A percentile compares a stretch with the other conserved stretches of the same genome.
Conservation (phyloP, 2,888 invertebrate genomes). For the Melanotus villosus region DNA sequence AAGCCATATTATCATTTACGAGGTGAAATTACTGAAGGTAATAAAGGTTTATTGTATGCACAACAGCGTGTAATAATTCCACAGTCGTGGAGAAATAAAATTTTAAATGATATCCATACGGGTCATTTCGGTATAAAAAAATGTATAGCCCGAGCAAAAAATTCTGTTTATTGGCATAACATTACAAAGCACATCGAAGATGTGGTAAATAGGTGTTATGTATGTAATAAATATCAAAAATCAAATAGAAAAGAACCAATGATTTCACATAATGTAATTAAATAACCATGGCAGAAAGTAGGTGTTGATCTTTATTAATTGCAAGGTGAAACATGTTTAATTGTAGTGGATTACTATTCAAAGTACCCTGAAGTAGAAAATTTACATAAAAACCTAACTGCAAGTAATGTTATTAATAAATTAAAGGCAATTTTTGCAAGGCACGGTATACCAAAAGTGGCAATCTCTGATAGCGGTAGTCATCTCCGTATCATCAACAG, state of each 20-base stretch:
- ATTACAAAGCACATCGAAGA: background rate
- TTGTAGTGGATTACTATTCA: constrained; percentile 29
- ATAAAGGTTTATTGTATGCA: background rate
- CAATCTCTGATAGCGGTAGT: constrained; percentile 28
- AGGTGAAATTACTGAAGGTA: background rate
- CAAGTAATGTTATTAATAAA: constrained; percentile 20
- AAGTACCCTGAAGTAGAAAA: constrained; percentile 16
- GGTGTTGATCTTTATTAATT: constrained; percentile 33
- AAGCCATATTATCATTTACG: background rate
- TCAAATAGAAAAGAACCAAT: constrained; percentile 33
- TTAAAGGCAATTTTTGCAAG: constrained; percentile 31
- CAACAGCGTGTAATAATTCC: constrained; percentile 1
- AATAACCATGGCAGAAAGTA: constrained; percentile 35
- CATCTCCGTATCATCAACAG: constrained; percentile 32
- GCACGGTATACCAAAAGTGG: constrained; percentile 36
- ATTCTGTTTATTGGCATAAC: constrained; percentile 27
- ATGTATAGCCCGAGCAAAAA: constrained; percentile 16
- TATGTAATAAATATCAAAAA: constrained; percentile 30
- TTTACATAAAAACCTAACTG: constrained; percentile 23
- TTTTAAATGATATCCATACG: constrained; percentile 28
- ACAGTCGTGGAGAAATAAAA: constrained; percentile 13
- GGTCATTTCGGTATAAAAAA: constrained; percentile 31
- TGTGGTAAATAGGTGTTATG: background rate
- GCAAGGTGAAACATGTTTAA: constrained; percentile 18
- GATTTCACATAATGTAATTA: constrained; percentile 24